Base-by-base conservation (phyloP, 1,140 invertebrate genomes). In the Vollenhovia emeryi region DNA sequence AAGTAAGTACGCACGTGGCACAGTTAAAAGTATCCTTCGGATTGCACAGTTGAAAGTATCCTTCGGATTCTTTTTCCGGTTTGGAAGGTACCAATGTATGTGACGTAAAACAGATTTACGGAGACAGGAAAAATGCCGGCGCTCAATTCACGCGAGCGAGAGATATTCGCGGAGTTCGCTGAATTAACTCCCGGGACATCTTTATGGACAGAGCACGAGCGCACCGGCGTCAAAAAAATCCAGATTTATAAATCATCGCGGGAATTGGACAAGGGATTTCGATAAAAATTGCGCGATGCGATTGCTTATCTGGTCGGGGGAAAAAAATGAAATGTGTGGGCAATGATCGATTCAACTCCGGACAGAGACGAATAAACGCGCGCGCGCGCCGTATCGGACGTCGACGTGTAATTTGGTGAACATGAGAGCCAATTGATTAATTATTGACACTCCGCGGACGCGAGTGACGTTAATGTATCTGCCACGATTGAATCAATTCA, bases 231-330 rank as follows among this genome's bases (percentile, higher is more conserved):
- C 5, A 21, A 62, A 43, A 45, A 45, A 45, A 33, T 60, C 21
- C 6, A n/a, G 3, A 13, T 59, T 40, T 55, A 45, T 62, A 62
- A 76, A 62, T 76, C 24, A 76, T 60, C 45, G 21, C n/a, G 11
- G n/a, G 18, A 64, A 36, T 36, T 36, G 18, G 18, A 62, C 36
- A n/a, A 75, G 24, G 9, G 15, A 43, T 62, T 76, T 21, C 45
- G 11, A 76, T 62, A 62, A 30, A 62, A 62, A 48, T 62, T 18
- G 18, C 18, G 18, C 27, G 18, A 27, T 27, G 52, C 52, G 36
- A 3, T 0, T 40, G n/a, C 6, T 60, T 48, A 43, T 62, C 24
- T 36, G 9, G 21, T 55, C 45, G 7, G 15, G 33, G 21, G 9
- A 30, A 60, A 75, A 76, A 27, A 50, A 78, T 60, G 60, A 48